phyloP scores from a whole-genome alignment of 2,113 vertebrate genomes.

The Alouatta palliata region DNA sequence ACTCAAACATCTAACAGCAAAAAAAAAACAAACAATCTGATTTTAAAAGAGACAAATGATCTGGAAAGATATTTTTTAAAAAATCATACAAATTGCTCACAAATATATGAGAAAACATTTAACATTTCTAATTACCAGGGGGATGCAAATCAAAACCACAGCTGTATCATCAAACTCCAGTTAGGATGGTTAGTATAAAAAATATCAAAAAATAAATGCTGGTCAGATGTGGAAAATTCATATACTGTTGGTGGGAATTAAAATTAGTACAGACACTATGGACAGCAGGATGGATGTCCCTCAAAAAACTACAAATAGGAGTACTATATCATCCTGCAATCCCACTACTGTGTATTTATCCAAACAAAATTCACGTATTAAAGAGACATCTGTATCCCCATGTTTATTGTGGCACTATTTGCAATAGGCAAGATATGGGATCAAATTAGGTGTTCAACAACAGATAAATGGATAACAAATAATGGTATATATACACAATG shows the following conservation, averaged over 20 bases:
- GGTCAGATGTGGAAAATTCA: neutral
- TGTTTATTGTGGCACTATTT: neutral
- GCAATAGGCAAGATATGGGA: neutral
- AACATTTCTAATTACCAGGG: neutral
- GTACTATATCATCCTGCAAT: neutral
- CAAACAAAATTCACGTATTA: neutral
- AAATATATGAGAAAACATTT: neutral
- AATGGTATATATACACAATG: neutral
- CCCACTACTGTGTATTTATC: neutral
- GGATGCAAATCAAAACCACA: neutral
- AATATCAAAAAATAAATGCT: neutral
- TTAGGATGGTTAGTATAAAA: neutral
- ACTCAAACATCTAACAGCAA: neutral
- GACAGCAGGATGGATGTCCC: neutral
- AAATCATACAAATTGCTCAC: neutral
- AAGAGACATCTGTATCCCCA: neutral
- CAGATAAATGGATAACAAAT: neutral
- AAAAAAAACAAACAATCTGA: neutral
- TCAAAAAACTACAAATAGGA: neutral
- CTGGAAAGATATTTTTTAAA: neutral
- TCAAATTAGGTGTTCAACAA: neutral
- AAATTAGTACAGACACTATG: neutral
- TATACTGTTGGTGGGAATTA: neutral
- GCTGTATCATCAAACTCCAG: neutral
- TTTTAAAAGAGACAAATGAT: neutral